phyloP scores from a whole-genome alignment of 2,888 invertebrate species.

The Emmelina monodactyla region DNA sequence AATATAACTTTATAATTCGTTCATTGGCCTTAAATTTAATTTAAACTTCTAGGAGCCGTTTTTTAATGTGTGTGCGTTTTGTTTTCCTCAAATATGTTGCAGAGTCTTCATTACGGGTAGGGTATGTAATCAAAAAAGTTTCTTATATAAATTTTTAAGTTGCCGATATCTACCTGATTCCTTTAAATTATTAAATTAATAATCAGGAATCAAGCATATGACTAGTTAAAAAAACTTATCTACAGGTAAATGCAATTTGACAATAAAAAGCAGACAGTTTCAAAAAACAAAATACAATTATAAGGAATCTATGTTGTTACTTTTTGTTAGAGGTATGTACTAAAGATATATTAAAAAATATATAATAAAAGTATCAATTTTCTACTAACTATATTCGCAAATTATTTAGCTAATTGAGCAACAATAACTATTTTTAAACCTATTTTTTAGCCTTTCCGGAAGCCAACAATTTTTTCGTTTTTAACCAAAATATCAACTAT shows the following conservation, averaged over 20 bases:
- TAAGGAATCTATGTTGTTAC: too few relatives aligned
- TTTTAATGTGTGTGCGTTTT: slow-evolving; percentile 29
- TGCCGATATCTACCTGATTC: neutral
- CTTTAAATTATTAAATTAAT: neutral
- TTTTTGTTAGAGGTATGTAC: too few relatives aligned
- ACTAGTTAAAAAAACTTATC: neutral
- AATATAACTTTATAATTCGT: slow-evolving; percentile 22
- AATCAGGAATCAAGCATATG: neutral
- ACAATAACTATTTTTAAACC: slow-evolving; percentile 29
- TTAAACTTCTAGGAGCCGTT: slow-evolving; percentile 18
- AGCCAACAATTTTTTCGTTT: slow-evolving; percentile 20
- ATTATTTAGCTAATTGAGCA: slow-evolving; percentile 57
- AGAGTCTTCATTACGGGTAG: too few relatives aligned
- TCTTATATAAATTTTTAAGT: too few relatives aligned
- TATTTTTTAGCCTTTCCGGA: slow-evolving; percentile 30
- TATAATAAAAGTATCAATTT: slow-evolving; percentile 3
- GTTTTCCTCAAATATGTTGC: slow-evolving; percentile 26
- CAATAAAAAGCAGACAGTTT: too few relatives aligned
- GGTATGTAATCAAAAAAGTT: too few relatives aligned
- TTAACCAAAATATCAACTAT: too few relatives aligned
- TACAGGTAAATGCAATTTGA: neutral
- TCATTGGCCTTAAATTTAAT: slow-evolving; percentile 23
- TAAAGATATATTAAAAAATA: too few relatives aligned
- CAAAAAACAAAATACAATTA: too few relatives aligned
- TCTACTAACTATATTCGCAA: slow-evolving; percentile 29